phyloP scores from a whole-genome alignment of 1,140 invertebrate genomes.

The Drosophila sechellia region DNA sequence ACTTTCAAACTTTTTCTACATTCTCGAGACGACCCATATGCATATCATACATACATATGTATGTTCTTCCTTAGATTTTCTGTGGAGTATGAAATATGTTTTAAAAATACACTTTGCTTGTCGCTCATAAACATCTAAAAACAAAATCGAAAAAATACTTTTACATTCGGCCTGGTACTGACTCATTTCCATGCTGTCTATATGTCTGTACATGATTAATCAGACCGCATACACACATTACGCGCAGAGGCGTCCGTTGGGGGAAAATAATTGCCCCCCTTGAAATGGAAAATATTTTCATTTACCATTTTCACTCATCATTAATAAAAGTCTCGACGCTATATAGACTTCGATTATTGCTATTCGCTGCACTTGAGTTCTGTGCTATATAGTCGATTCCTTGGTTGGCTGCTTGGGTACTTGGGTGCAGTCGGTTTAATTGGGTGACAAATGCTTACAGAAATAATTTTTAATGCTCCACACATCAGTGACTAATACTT shows the following conservation, averaged over 20 bases:
- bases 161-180: slow-evolving; percentile 53
- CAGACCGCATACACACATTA: slow-evolving; percentile 37
- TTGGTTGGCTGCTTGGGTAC: slow-evolving; percentile 34
- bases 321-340: slow-evolving; percentile 78
- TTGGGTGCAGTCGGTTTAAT: slow-evolving; percentile 72
- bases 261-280: not conserved
- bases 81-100: slow-evolving; percentile 72
- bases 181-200: slow-evolving; percentile 51
- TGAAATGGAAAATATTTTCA: slow-evolving; percentile 50
- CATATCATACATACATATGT: not conserved
- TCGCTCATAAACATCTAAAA: slow-evolving; percentile 68
- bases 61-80: slow-evolving; percentile 28
- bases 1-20: slow-evolving; percentile 1
- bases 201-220: slow-evolving; percentile 50
- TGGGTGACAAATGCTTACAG: slow-evolving; percentile 79
- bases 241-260: slow-evolving; percentile 11
- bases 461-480: slow-evolving; percentile 76
- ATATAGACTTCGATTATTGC: slow-evolving; percentile 70
- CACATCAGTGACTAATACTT: slow-evolving; percentile 78
- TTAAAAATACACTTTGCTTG: slow-evolving; percentile 73
- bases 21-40: slow-evolving; percentile 8
- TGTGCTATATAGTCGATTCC: slow-evolving; percentile 26
- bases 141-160: slow-evolving; percentile 60
- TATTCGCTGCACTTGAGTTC: slow-evolving; percentile 61
- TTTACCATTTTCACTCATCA: slow-evolving; percentile 77